Evolutionary conservation across 2,797 vertebrate species (phyloP).

Genomic region (Merluccius polli): DNA sequence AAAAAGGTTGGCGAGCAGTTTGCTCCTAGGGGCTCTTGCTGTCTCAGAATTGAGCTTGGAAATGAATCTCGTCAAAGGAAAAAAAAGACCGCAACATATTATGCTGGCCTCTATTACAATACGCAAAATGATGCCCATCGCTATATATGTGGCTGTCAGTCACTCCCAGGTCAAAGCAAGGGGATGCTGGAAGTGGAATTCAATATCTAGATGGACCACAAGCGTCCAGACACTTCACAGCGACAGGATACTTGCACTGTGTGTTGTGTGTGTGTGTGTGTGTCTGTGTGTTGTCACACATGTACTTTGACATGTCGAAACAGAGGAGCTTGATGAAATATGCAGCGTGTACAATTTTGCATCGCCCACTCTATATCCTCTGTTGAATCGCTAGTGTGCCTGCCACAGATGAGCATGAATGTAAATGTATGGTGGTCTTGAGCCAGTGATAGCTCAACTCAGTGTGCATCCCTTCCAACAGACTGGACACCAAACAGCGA

Average conservation of each 20-base stretch:
- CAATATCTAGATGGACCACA: neutral
- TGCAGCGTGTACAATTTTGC: neutral
- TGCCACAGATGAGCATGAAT: neutral
- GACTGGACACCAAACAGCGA: neutral
- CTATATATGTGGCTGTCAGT: neutral
- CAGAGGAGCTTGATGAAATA: neutral
- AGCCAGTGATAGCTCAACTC: neutral
- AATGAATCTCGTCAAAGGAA: neutral
- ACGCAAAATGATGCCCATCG: neutral
- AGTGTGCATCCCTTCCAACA: neutral
- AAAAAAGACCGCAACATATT: conserved; percentile 9
- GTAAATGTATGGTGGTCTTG: neutral
- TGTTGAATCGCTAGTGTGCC: neutral
- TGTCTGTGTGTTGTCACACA: neutral
- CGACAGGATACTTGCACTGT: neutral
- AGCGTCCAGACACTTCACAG: neutral
- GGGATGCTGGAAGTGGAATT: neutral
- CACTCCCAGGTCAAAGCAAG: conserved; percentile 4
- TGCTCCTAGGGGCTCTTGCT: neutral
- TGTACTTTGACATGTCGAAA: neutral
- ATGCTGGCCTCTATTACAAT: neutral
- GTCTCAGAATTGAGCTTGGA: neutral
- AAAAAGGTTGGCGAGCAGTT: neutral
- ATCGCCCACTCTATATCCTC: neutral
- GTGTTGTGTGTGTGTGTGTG: neutral